Percentiles rank a stretch among this genome's conserved stretches.
These are phyloP conservation scores for Cephus cinctus DNA, from an alignment of 1,140 invertebrate genomes.

Conservation along the genomic window DNA sequence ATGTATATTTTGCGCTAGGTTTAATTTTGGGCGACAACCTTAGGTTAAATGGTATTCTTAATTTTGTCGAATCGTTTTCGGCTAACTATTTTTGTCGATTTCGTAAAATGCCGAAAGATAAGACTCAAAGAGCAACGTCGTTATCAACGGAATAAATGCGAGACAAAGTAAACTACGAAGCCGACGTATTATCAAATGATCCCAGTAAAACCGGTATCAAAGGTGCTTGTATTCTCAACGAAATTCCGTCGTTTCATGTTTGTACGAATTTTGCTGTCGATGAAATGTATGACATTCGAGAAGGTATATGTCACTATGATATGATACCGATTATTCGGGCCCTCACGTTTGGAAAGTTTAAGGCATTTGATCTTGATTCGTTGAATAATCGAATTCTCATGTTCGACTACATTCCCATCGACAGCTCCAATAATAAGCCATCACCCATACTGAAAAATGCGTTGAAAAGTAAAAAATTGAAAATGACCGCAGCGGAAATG, in stretches of 20 bases:
- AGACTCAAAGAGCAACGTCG: slow-evolving; percentile 8
- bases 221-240: slow-evolving; percentile 9
- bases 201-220: slow-evolving; percentile 8
- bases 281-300: slow-evolving; percentile 35
- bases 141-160: slow-evolving; percentile 17
- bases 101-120: slow-evolving; percentile 25
- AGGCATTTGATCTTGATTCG: slow-evolving; percentile 25
- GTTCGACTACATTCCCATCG: slow-evolving; percentile 18
- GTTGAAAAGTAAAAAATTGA: slow-evolving; percentile 7
- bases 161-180: slow-evolving; percentile 6
- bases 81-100: slow-evolving; percentile 30
- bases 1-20: slow-evolving; percentile 23
- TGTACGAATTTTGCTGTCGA: slow-evolving; percentile 24
- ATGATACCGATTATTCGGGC: slow-evolving; percentile 23
- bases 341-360: slow-evolving; percentile 17
- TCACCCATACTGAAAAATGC: slow-evolving; percentile 10
- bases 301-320: slow-evolving; percentile 32
- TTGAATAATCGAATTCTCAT: slow-evolving; percentile 24
- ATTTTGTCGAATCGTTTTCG: slow-evolving; percentile 31
- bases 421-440: slow-evolving; percentile 20
- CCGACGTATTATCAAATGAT: slow-evolving; percentile 13
- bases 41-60: slow-evolving; percentile 29
- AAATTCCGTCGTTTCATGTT: slow-evolving; percentile 24
- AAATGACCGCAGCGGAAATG: slow-evolving; percentile 15
- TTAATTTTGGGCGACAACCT: slow-evolving; percentile 38